Evolutionary conservation across 2,888 invertebrate species (phyloP).

Genomic region (Pristionchus arcanus): DNA sequence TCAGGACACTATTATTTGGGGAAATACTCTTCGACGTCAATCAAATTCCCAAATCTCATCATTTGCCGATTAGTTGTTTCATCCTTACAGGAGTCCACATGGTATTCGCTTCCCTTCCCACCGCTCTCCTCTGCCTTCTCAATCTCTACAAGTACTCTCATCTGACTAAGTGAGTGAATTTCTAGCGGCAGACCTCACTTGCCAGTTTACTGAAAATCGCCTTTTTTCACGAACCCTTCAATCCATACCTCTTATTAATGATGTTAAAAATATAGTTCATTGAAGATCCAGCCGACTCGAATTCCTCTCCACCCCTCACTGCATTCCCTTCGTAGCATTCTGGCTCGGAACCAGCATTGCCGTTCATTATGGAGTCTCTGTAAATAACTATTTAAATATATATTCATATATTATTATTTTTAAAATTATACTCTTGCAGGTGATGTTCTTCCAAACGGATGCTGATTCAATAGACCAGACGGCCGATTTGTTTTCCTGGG

Average conservation of each 20-base stretch:
- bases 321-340: not conserved
- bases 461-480: not conserved
- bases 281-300: not conserved
- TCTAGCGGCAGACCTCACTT: too few species aligned
- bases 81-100: not conserved
- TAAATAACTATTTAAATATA: too few species aligned
- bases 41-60: too few species aligned
- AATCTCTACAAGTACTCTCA: not conserved
- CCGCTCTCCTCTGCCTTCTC: not conserved
- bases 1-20: too few species aligned
- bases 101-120: not conserved
- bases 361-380: too few species aligned
- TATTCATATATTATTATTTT: too few species aligned
- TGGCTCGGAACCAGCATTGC: not conserved
- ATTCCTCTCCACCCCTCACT: not conserved
- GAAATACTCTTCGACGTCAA: too few species aligned
- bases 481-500: not conserved
- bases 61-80: too few species aligned
- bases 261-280: not conserved
- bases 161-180: not conserved
- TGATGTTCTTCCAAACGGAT: not conserved
- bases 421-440: not conserved
- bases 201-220: too few species aligned
- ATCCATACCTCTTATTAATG: not conserved
- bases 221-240: too few species aligned